phyloP scores from a whole-genome alignment of 2,797 vertebrate species.

The Adelosebastes latens region DNA sequence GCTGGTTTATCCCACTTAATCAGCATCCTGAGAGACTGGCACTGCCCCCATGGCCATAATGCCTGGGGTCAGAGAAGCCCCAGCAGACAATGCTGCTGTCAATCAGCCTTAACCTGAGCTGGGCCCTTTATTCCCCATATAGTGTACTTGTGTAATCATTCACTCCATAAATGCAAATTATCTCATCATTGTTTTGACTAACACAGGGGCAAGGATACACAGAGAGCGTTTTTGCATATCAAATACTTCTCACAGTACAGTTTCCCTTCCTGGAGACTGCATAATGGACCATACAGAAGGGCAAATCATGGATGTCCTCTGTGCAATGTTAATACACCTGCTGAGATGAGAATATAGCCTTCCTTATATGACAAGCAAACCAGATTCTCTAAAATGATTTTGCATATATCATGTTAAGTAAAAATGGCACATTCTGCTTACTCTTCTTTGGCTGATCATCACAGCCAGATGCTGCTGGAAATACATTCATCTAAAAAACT shows the following conservation, averaged over 20 bases:
- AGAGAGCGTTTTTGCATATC: slow-evolving; percentile 49
- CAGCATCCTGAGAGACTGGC: slow-evolving; percentile 81
- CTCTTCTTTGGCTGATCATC: slow-evolving; percentile 19
- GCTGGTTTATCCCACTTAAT: slow-evolving; percentile 84
- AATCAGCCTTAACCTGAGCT: slow-evolving; percentile 82
- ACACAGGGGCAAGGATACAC: slow-evolving; percentile 49
- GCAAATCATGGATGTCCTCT: slow-evolving; percentile 13
- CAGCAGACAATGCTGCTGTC: slow-evolving; percentile 77
- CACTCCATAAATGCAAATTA: slow-evolving; percentile 82
- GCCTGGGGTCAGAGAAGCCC: slow-evolving; percentile 75
- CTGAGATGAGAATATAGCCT: slow-evolving; percentile 1
- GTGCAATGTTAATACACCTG: slow-evolving; percentile 27
- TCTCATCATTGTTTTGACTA: slow-evolving; percentile 76
- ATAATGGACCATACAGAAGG: slow-evolving; percentile 19
- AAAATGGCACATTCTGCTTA: slow-evolving; percentile 8
- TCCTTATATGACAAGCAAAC: neutral
- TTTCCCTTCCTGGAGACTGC: slow-evolving; percentile 5
- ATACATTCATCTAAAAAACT: slow-evolving; percentile 63
- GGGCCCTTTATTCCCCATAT: slow-evolving; percentile 75
- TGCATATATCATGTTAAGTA: neutral
- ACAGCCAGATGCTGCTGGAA: slow-evolving; percentile 31
- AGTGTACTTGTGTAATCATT: slow-evolving; percentile 81
- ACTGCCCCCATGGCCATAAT: slow-evolving; percentile 79
- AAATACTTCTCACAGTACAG: slow-evolving; percentile 49
- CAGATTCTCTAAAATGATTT: neutral